Evolutionary conservation across 2,797 vertebrate genomes (phyloP).

Genomic region (Setipinna tenuifilis): DNA sequence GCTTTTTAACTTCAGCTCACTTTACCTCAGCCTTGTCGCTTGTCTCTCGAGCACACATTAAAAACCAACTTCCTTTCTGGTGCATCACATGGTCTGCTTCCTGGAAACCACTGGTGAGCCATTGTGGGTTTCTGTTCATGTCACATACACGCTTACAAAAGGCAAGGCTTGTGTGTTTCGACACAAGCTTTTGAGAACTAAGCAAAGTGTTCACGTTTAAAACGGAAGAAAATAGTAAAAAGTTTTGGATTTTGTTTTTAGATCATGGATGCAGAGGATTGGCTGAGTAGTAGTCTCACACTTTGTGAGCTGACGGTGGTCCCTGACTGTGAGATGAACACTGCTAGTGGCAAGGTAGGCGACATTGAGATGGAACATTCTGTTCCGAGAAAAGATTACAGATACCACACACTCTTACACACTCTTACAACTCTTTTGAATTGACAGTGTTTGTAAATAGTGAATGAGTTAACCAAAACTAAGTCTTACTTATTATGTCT

Average conservation of each 20-base stretch:
- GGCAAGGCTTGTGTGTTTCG: neutral
- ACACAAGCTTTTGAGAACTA: neutral
- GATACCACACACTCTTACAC: neutral
- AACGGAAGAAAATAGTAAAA: neutral
- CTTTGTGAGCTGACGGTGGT: neutral
- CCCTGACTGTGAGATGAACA: neutral
- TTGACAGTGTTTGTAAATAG: neutral
- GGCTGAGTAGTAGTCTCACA: neutral
- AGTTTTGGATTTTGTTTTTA: neutral
- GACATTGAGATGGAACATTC: neutral
- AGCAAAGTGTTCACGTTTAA: neutral
- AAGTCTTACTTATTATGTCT: no score
- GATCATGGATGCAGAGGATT: constrained; percentile 6
- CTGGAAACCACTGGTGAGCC: constrained; percentile 61
- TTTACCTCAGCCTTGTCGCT: neutral
- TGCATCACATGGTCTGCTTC: constrained; percentile 58
- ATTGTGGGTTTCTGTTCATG: constrained; percentile 61
- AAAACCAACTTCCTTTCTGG: constrained; percentile 62
- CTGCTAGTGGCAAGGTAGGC: neutral
- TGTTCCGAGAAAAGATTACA: neutral
- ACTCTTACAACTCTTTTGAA: neutral
- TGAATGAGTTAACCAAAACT: neutral
- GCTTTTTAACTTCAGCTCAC: neutral
- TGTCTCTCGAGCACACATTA: constrained; percentile 31
- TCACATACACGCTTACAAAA: neutral